Evolutionary conservation across 2,888 invertebrate species (phyloP).

Genomic region (Spisula subtruncata): DNA sequence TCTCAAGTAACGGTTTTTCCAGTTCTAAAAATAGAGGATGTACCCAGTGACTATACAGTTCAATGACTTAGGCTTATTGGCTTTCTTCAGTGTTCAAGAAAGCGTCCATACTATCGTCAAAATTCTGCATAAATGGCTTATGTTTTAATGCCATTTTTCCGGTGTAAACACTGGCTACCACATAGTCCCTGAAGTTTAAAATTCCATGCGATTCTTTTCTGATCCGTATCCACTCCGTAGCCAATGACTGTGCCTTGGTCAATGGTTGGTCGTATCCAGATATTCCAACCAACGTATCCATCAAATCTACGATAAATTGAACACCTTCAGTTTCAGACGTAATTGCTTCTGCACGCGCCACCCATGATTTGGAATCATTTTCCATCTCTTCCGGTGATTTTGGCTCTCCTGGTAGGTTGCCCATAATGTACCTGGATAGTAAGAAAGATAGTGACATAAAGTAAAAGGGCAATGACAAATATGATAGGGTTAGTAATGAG

Average conservation of each 20-base stretch:
- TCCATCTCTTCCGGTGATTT: neutral
- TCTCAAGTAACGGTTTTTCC: too few relatives aligned
- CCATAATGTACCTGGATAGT: neutral
- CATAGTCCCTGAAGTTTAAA: slow-evolving; percentile 7
- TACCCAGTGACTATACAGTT: too few relatives aligned
- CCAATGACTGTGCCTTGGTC: neutral
- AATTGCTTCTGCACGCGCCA: neutral
- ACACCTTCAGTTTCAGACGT: neutral
- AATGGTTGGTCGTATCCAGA: neutral
- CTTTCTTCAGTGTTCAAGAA: neutral
- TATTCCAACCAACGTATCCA: neutral
- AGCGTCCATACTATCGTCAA: slow-evolving; percentile 22
- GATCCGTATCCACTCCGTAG: neutral
- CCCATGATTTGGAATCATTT: slow-evolving; percentile 4
- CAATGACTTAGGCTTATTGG: too few relatives aligned
- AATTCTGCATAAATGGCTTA: slow-evolving; percentile 26
- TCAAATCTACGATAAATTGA: neutral
- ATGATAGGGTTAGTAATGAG: too few relatives aligned
- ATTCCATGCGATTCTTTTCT: neutral
- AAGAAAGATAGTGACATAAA: neutral
- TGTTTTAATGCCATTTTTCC: neutral
- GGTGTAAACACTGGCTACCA: neutral
- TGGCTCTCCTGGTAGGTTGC: neutral
- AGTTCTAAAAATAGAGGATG: too few relatives aligned
- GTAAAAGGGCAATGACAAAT: too few relatives aligned